These are phyloP conservation scores for Lithophane semibrunnea DNA, from an alignment of 2,888 invertebrate species.

Conservation along the genomic window DNA sequence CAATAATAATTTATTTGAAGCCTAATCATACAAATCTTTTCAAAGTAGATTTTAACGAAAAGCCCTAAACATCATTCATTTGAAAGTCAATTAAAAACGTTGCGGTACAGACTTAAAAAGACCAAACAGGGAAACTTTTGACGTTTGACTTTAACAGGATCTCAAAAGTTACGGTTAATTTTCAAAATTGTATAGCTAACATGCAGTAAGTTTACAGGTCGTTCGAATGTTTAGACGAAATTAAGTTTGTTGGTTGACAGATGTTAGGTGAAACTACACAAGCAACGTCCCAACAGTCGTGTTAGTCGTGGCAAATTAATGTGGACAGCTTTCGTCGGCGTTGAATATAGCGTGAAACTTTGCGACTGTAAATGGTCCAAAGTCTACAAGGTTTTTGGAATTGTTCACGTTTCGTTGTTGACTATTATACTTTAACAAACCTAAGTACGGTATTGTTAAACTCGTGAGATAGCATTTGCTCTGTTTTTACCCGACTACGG, in stretches of 20 bases:
- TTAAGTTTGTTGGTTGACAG: slow-evolving; percentile 49
- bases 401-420: slow-evolving; percentile 31
- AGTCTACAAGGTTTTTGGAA: slow-evolving; percentile 43
- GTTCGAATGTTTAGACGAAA: slow-evolving; percentile 51
- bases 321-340: slow-evolving; percentile 50
- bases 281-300: slow-evolving; percentile 40
- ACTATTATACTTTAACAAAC: slow-evolving; percentile 12
- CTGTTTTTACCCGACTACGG: too few species aligned
- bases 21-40: slow-evolving; percentile 27
- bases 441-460: slow-evolving; percentile 2
- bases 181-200: slow-evolving; percentile 42
- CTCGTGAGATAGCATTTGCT: neutral
- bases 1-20: slow-evolving; percentile 40
- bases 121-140: slow-evolving; percentile 65
- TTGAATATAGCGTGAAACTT: slow-evolving; percentile 47
- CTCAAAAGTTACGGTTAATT: slow-evolving; percentile 52
- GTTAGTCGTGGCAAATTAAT: slow-evolving; percentile 54
- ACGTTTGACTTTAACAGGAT: slow-evolving; percentile 50
- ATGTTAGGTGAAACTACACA: slow-evolving; percentile 35
- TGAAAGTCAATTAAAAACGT: slow-evolving; percentile 69
- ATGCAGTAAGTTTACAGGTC: slow-evolving; percentile 41
- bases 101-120: slow-evolving; percentile 54
- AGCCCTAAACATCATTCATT: slow-evolving; percentile 49
- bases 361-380: slow-evolving; percentile 37
- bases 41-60: slow-evolving; percentile 29